Conservation (phyloP, 2,888 invertebrate genomes). For the Rhagophthalmus giganteus region DNA sequence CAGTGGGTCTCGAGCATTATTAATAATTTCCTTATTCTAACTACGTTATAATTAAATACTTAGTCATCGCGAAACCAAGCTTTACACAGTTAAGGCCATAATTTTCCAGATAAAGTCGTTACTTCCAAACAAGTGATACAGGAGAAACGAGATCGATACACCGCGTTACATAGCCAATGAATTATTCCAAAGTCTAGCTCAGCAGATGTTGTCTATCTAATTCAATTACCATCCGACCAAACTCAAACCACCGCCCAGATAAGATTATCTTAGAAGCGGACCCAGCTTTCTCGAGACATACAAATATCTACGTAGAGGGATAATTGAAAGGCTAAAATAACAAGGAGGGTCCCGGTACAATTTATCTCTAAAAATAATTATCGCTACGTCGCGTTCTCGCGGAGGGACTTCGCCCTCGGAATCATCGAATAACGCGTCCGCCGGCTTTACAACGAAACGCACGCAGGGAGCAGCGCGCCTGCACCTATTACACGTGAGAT, state of each 20-base stretch:
- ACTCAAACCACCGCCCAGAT: conserved; percentile 22
- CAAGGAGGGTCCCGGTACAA: too few relatives aligned
- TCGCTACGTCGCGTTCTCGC: too few relatives aligned
- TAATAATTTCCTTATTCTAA: too few relatives aligned
- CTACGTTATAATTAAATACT: conserved; percentile 22
- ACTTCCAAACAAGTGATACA: conserved; percentile 14
- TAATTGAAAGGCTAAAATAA: too few relatives aligned
- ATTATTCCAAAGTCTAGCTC: conserved; percentile 23
- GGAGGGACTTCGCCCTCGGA: too few relatives aligned
- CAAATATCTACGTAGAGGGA: conserved; percentile 4
- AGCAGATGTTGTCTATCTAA: conserved; percentile 26
- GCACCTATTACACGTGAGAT: too few relatives aligned
- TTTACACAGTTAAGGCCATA: conserved; percentile 7
- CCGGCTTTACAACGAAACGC: too few relatives aligned
- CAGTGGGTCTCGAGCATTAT: too few relatives aligned
- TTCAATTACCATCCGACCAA: conserved; percentile 27
- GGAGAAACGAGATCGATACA: conserved; percentile 13
- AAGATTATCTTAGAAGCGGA: conserved; percentile 22
- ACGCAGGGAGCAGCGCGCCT: too few relatives aligned
- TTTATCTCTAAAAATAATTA: too few relatives aligned
- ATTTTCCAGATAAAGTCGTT: conserved; percentile 15
- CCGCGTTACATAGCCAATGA: conserved; percentile 21
- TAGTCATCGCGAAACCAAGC: conserved; percentile 8
- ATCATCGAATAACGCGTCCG: too few relatives aligned
- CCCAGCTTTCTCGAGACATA: conserved; percentile 15